Conservation (phyloP, 2,797 vertebrate genomes). For the Rhadinocentrus ornatus region DNA sequence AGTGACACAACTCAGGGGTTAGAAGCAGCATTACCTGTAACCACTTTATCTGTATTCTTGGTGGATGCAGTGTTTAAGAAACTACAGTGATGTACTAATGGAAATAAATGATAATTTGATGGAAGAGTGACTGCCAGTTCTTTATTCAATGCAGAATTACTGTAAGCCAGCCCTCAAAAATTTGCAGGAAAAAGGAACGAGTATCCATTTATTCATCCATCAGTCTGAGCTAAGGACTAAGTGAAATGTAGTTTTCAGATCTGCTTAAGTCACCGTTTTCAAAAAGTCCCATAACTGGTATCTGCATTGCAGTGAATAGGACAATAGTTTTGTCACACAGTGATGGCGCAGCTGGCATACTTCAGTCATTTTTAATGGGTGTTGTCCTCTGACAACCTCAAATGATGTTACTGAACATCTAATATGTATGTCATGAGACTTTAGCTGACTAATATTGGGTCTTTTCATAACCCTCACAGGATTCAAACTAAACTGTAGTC, state of each 20-base stretch:
- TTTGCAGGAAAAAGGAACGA: constrained; percentile 9
- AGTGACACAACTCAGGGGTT: background rate
- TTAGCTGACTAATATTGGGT: background rate
- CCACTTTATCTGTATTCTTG: background rate
- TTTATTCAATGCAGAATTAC: background rate
- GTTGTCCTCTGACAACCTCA: background rate
- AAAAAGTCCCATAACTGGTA: background rate
- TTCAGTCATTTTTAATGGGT: background rate
- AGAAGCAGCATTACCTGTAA: background rate
- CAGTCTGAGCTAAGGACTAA: background rate
- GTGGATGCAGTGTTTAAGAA: background rate
- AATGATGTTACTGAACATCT: background rate
- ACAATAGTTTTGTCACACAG: background rate
- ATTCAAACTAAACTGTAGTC: background rate
- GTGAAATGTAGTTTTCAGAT: background rate
- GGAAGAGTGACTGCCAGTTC: background rate
- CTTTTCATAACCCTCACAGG: background rate
- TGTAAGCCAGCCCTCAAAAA: background rate
- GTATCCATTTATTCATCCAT: background rate
- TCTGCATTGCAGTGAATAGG: background rate
- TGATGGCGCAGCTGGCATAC: background rate
- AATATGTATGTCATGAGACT: too few relatives aligned
- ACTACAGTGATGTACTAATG: background rate
- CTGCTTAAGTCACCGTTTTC: too few relatives aligned
- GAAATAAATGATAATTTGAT: background rate